Evolutionary conservation across 1,140 invertebrate genomes (phyloP), one percentile per base, ranked within the genome.

Genomic region (Bombus terrestris): DNA sequence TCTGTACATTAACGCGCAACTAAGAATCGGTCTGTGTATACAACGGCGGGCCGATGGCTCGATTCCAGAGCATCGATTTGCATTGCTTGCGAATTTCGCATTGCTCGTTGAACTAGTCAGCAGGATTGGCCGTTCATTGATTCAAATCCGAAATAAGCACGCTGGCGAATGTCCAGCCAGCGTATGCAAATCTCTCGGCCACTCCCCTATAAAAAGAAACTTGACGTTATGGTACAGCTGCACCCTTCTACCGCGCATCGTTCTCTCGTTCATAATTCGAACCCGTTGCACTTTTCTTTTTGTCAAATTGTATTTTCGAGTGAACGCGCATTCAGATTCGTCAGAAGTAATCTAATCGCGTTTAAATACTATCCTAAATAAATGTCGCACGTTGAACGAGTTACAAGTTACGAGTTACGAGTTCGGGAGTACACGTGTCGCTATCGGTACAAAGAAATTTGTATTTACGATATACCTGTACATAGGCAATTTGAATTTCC

Each of bases 61-160:
- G 43, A 75, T 57, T 47, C 9, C 57, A 10, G 76, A 25, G 39
- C 39, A 32, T 1, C 2, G 59, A 78, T 78, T 66, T 25, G 76
- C 73, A 76, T 76, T 3, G 72, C 41, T 66, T 32, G 71, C 74
- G 74, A 88, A 86, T 71, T 86, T 83, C 68, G 64, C 73, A 80
- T 68, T 64, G 86, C 69, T 78, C 83, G 57, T 71, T 74, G 68
- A 86, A 78, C 80, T 59, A 81, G 76, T 53, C 73, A 22, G 62
- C 69, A 39, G 72, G 69, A 69, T 68, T 68, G 88, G 73, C 57
- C 77, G 77, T 79, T 59, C 69, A 68, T 87, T 85, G 87, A 90
- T 88, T 82, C 64, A 85, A 92, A 94, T 93, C 92, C 90, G 66
- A 93, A 93, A 93, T 93, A 93, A 92, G 90, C 91, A 91, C 92